Conservation (phyloP, 2,888 invertebrate genomes). For the Clitarchus hookeri region DNA sequence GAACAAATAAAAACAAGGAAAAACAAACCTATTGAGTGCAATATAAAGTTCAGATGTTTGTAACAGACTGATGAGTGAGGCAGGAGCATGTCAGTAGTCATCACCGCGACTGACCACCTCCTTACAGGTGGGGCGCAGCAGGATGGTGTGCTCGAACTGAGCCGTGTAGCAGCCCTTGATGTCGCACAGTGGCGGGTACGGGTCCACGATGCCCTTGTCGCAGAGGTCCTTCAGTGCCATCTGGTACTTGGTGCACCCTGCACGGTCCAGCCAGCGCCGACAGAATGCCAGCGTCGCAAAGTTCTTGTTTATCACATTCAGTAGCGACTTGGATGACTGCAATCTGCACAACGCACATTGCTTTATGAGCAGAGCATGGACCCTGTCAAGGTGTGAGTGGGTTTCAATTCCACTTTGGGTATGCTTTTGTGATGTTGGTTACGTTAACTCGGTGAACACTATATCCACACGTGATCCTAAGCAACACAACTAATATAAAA, state of each 20-base stretch:
- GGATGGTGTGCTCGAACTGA: constrained; percentile 98
- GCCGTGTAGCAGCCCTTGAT: constrained; percentile 97
- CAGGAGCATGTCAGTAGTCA: constrained; percentile 71
- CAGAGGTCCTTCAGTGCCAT: constrained; percentile 98
- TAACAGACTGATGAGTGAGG: background rate
- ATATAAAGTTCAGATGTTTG: no score
- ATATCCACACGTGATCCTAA: no score
- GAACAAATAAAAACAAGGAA: no score
- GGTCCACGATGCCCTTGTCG: constrained; percentile 92
- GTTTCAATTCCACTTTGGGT: no score
- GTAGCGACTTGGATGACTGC: constrained; percentile 88
- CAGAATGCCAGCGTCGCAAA: constrained; percentile 98
- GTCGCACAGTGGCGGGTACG: constrained; percentile 98
- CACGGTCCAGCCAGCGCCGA: constrained; percentile 96
- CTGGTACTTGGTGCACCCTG: constrained; percentile 95
- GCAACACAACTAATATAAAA: no score
- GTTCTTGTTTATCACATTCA: constrained; percentile 93
- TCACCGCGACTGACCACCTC: constrained; percentile 96
- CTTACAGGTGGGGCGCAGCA: constrained; percentile 96
- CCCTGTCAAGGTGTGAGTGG: no score
- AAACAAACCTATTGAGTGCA: no score
- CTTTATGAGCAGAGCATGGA: background rate
- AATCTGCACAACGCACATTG: constrained; percentile 60
- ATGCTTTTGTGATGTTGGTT: no score
- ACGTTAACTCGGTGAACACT: no score